Evolutionary conservation across 2,113 vertebrate genomes (phyloP).

Genomic region (Tragelaphus strepsiceros): DNA sequence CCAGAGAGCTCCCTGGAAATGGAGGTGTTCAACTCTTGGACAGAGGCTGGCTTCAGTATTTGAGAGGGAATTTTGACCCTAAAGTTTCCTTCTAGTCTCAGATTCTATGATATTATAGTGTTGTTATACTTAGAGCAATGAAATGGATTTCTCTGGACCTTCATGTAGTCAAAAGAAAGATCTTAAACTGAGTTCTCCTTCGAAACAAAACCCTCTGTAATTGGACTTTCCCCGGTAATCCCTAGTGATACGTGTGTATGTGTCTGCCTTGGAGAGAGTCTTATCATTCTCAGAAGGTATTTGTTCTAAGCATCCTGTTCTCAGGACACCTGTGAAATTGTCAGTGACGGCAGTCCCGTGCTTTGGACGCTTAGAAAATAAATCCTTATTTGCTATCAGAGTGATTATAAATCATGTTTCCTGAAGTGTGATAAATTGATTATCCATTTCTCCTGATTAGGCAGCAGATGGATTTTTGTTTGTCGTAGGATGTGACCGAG

Average conservation of each 20-base stretch:
- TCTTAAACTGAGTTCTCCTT: neutral
- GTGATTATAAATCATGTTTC: constrained; percentile 22
- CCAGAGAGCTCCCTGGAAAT: neutral
- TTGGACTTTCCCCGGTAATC: neutral
- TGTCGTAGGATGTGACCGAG: constrained; percentile 98
- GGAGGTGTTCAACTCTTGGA: neutral
- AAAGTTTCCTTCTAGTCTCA: neutral
- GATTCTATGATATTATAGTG: neutral
- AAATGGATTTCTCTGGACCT: neutral
- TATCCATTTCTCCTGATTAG: constrained; percentile 79
- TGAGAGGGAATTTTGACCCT: neutral
- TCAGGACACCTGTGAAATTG: neutral
- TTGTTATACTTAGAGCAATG: neutral
- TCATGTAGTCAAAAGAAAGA: neutral
- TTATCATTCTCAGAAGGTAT: neutral
- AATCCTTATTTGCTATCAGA: constrained; percentile 33
- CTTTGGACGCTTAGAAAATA: neutral
- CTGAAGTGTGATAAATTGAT: constrained; percentile 62
- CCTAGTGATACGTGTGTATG: neutral
- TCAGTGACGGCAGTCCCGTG: neutral
- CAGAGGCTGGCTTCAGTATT: neutral
- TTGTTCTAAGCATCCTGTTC: neutral
- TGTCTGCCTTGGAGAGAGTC: neutral
- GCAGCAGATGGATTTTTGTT: constrained; percentile 99
- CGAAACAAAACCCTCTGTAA: neutral